Base-by-base conservation (phyloP, 2,113 vertebrate species). In the Ptyas mucosa region DNA sequence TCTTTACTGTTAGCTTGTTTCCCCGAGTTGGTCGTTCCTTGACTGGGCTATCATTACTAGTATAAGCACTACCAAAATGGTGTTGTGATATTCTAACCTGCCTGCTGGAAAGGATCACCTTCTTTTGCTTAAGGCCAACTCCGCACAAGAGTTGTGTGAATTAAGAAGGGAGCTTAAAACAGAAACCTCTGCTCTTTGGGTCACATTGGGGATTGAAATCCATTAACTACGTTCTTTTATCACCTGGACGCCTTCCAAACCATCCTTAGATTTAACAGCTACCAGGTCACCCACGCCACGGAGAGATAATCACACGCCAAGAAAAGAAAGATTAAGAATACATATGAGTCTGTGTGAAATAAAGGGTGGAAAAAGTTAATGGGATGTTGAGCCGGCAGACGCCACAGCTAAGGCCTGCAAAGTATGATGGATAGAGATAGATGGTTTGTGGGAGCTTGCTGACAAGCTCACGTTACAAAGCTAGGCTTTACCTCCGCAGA, bases 351-450 rank as follows among this genome's bases (percentile, higher is more conserved):
- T 93, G 81, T 51, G 95, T 92, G 93, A 89, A 94, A 92, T 55
- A 94, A 95, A 53, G 89, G 94, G 95, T 95, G 94, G 94, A 95
- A 95, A 58, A 95, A 97, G 95, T 95, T 97, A 96, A 96, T 96
- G 94, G 95, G 95, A 96, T 29, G 24, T 89, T 94, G 94, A 89
- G 87, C 91, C 86, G 58, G 92, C 55, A 89, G 92, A 55, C 88
- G 91, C 88, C 93, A 87, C 24, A 92, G 93, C 89, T 89, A 87
- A 94, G 87, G 91, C 58, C 49, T 93, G 92, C 91, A 94, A 91
- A 94, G 91, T 69, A 21, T 90, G 93, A 95, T 89, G 51, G 93
- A 93, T 49, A 0, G 12, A 93, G 95, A 95, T 75, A 93, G 55
- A 90, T 91, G 39, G 87, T 87, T 81, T 58, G 51, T 86, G 9